Evolutionary conservation across 1,140 invertebrate species (phyloP), one percentile per base, ranked within the genome.

Genomic region (Scylla paramamosain): DNA sequence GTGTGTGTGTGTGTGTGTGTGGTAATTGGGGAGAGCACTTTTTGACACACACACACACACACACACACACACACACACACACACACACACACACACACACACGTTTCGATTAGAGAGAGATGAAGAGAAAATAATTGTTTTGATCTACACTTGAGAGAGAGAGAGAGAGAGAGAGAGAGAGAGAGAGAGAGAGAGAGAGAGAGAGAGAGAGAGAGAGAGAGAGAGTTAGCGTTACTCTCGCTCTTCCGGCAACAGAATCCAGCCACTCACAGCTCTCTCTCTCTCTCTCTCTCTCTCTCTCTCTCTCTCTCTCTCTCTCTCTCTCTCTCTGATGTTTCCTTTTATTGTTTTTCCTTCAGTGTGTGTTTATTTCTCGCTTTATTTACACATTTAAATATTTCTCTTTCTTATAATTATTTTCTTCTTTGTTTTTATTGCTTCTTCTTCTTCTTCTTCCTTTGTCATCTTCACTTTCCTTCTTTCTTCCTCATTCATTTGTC

Each of bases 201-300:
- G 10, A 67, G n/a, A n/a, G n/a, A n/a, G n/a, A 77, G n/a, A 77
- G 20, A 77, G 67, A 77, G 67, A 77, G 67, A n/a, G n/a, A 59
- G 20, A 77, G 67, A n/a, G 25, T 20, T 12, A n/a, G n/a, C 2
- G 67, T 77, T 77, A 77, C 25, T 77, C 67, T 77, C 67, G 20
- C 25, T 77, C 67, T 77, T 77, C 67, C 20, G 8, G 67, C 67
- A 77, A 77, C 67, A 77, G n/a, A 77, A 77, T 77, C 67, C 67
- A 77, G 25, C 67, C 67, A 77, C 67, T 77, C 67, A 77, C 67
- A 77, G n/a, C 87, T 45, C 87, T 89, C 32, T 89, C 16, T 39
- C 87, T 89, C 32, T 39, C 32, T 89, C 87, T 8, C 29, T 29
- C 87, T 45, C 48, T 39, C 29, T 39, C 87, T 16, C 29, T 39